A percentile compares a stretch with the other conserved stretches of the same genome.
These are phyloP conservation scores for Notocelia uddmanniana DNA, from an alignment of 2,888 invertebrate genomes.

Conservation along the genomic window DNA sequence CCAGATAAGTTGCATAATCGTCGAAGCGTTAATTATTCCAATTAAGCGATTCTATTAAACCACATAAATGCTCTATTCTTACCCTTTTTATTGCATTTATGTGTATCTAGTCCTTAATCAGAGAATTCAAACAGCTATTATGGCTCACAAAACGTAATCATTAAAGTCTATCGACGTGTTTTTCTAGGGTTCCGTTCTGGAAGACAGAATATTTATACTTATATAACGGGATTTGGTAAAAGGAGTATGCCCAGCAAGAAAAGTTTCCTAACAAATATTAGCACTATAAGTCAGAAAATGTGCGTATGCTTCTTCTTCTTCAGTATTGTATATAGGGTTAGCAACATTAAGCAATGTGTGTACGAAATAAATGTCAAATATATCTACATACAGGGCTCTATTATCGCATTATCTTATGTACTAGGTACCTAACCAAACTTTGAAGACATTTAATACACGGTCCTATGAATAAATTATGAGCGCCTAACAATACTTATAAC, in stretches of 20 bases:
- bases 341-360: too few relatives aligned
- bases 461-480: too few relatives aligned
- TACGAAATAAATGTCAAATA: too few relatives aligned
- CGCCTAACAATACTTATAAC: too few relatives aligned
- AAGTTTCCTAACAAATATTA: neutral
- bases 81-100: conserved; percentile 26
- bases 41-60: conserved; percentile 14
- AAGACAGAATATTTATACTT: too few relatives aligned
- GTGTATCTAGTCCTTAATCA: conserved; percentile 25
- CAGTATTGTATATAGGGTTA: too few relatives aligned
- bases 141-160: conserved; percentile 36
- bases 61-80: neutral
- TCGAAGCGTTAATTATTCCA: neutral
- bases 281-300: neutral
- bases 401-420: too few relatives aligned
- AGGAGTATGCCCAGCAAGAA: neutral
- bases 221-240: neutral
- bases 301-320: too few relatives aligned
- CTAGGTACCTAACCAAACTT: too few relatives aligned
- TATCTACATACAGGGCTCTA: too few relatives aligned
- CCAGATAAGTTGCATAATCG: neutral
- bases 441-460: too few relatives aligned
- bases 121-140: conserved; percentile 29
- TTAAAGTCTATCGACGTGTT: conserved; percentile 14
- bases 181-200: conserved; percentile 15